Evolutionary conservation across 2,113 vertebrate species (phyloP).

Genomic region (Microcebus griseorufus): DNA sequence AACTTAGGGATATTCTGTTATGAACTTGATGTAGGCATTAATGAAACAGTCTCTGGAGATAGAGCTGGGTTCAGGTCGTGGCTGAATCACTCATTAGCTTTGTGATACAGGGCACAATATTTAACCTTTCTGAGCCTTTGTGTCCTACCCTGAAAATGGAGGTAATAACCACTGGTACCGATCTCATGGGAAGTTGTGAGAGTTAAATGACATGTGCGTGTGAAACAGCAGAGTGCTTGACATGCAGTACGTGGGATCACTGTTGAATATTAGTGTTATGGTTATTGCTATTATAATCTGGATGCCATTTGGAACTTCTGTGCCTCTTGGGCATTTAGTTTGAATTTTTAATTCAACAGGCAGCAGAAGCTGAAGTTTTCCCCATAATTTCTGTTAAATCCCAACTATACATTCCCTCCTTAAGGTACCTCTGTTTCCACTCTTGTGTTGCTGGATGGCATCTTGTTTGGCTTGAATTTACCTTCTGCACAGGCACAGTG

Average conservation of each 20-base stretch:
- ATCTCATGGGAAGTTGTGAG: background rate
- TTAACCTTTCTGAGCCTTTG: background rate
- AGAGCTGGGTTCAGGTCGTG: background rate
- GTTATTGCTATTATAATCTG: background rate
- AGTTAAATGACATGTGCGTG: background rate
- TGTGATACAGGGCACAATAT: too few species aligned
- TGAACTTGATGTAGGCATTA: background rate
- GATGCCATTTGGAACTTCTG: background rate
- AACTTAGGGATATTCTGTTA: background rate
- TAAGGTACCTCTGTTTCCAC: background rate
- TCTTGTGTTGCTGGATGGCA: too few species aligned
- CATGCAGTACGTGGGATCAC: too few species aligned
- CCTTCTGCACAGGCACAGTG: background rate
- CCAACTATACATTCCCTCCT: background rate
- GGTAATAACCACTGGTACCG: too few species aligned
- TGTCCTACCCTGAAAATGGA: background rate
- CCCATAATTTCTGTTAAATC: background rate
- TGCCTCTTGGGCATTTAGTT: background rate
- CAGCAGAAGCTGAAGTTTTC: background rate
- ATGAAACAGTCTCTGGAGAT: background rate
- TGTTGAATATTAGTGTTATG: background rate
- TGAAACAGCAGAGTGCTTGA: background rate
- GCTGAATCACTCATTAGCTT: background rate
- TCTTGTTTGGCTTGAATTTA: background rate
- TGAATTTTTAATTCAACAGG: background rate